Conservation (phyloP, 1,140 invertebrate genomes). For the Sycophaga agraensis region DNA sequence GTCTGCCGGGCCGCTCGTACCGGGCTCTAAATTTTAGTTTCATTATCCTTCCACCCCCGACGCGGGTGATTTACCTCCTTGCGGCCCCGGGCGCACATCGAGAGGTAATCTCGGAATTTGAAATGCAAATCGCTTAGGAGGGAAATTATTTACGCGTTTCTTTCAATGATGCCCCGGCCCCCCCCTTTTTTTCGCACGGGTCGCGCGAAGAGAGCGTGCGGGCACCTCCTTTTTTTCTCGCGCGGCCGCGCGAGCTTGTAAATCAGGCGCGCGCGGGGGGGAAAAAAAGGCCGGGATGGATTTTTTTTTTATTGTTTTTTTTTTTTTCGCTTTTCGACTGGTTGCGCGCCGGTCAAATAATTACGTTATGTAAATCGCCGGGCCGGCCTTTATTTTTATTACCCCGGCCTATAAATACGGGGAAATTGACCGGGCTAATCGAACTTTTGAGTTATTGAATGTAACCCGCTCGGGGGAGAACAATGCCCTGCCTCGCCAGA, state of each 20-base stretch:
- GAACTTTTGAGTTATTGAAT: constrained; percentile 12
- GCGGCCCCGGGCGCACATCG: constrained; percentile 2
- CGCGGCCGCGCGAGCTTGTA: constrained; percentile 5
- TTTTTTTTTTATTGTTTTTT: too few species aligned
- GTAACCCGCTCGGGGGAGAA: too few species aligned
- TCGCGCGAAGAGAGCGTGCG: too few species aligned
- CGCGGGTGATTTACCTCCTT: not conserved
- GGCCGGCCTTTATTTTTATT: constrained; percentile 5
- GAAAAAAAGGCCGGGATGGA: constrained; percentile 13
- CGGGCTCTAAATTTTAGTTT: constrained; percentile 26
- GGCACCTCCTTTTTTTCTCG: not conserved
- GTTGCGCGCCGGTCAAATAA: constrained; percentile 1
- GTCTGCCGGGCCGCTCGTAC: not conserved
- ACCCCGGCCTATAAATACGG: constrained; percentile 17
- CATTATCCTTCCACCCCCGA: not conserved
- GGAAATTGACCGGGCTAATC: not conserved
- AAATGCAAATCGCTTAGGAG: constrained; percentile 26
- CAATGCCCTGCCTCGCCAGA: too few species aligned
- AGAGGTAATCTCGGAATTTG: constrained; percentile 24
- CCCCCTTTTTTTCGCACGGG: not conserved
- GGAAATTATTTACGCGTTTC: constrained; percentile 26
- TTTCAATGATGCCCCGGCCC: constrained; percentile 12
- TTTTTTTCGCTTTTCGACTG: too few species aligned
- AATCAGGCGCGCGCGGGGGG: too few species aligned
- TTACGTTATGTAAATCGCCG: constrained; percentile 24